Base-by-base conservation (phyloP, 2,797 vertebrate species). In the Margarornis squamiger region DNA sequence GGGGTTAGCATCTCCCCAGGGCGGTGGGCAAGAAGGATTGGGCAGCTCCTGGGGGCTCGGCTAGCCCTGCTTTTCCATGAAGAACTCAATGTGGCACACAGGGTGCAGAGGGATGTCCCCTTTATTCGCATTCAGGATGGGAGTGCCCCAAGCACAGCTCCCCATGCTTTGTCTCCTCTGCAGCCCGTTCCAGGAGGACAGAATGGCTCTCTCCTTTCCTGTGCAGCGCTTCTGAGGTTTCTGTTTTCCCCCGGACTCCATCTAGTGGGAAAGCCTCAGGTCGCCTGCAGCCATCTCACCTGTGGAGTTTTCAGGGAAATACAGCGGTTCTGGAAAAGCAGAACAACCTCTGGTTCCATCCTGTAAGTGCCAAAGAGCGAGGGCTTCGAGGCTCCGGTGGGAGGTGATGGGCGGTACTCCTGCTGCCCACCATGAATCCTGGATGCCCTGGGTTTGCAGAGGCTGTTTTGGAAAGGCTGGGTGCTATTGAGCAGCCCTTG, bases 261-360 rank as follows among this genome's bases (percentile, higher is more conserved):
- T 43, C 48, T 61, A 71, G 67, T 0, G 59, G 89, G 24, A 76
- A 51, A 82, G 52, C n/a, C 24, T 15, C 0, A 5, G n/a, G 43
- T 49, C 12, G 4, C 11, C 34, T 36, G 38, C 81, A 30, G 30
- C 21, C 54, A 5, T 62, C 0, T 0, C 27, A 21, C 19, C 51
- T 30, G 43, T 14, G 8, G 72, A 38, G 22, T 86, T 61, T 41
- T 81, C 58, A 51, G 62, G 58, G 62, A 84, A 88, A 75, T 5
- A 29, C 24, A 22, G 55, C 1, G 1, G 4, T 76, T 62, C 51
- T 78, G 67, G 57, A 77, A 90, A 63, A n/a, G 27, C 45, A 63
- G 67, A 49, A 70, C 21, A 0, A 0, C 0, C 2, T 3, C 24
- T 1, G 12, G 12, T 51, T 3, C 4, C 4, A 11, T 70, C 59